phyloP scores from a whole-genome alignment of 1,140 invertebrate genomes.

The Holotrichia oblita region DNA sequence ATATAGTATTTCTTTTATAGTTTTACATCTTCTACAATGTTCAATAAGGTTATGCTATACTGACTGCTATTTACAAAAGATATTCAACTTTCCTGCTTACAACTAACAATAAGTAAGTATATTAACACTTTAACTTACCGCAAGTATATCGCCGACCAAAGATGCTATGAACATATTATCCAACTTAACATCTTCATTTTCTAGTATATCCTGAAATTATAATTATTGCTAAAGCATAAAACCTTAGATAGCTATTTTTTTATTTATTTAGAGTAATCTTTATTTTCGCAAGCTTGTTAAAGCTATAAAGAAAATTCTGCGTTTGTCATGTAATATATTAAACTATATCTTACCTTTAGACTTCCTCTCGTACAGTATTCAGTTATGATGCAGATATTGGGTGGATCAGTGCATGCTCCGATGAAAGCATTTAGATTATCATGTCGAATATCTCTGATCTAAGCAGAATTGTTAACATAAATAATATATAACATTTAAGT shows the following conservation, averaged over 20 bases:
- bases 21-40: too few species aligned
- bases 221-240: neutral
- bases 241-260: neutral
- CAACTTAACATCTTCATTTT: conserved; percentile 89
- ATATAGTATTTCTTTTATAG: too few species aligned
- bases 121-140: conserved; percentile 68
- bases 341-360: conserved; percentile 72
- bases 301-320: neutral
- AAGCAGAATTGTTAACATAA: conserved; percentile 49
- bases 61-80: too few species aligned
- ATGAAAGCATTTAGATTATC: conserved; percentile 94
- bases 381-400: conserved; percentile 88
- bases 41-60: too few species aligned
- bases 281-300: neutral
- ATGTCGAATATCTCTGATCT: conserved; percentile 90
- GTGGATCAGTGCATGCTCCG: conserved; percentile 91
- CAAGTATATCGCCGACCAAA: conserved; percentile 85
- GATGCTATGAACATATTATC: conserved; percentile 94
- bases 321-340: neutral
- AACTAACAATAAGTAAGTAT: too few species aligned
- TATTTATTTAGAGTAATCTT: neutral
- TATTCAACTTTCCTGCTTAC: too few species aligned
- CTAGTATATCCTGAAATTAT: conserved; percentile 82
- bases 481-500: neutral
- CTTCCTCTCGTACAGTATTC: conserved; percentile 93